Evolutionary conservation across 2,888 invertebrate genomes (phyloP), one percentile per base, ranked within the genome.

Genomic region (Agriotes lineatus): DNA sequence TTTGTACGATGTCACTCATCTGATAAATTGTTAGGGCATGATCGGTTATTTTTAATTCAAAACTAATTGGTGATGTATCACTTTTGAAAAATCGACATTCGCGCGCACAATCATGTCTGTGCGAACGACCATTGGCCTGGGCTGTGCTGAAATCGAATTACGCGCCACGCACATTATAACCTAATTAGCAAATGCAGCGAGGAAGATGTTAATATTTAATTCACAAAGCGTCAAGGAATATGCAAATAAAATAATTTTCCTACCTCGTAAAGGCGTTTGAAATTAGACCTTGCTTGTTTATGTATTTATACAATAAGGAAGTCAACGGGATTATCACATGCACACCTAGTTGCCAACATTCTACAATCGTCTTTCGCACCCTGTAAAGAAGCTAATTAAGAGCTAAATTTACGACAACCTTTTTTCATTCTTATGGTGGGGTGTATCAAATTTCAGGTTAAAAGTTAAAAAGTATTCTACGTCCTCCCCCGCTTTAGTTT

Each of bases 11-110:
- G 80, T 78, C 81, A 76, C 63, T 67, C 62, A 67, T 74, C 79
- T 81, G 81, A 82, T 81, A 80, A 80, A 82, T 82, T 76, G 78
- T 75, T 71, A 62, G 58, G 70, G 77, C 76, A 79, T 81, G 82
- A 81, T 80, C 77, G 75, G 81, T 77, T 78, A 79, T 70, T 79
- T 81, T 80, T 78, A 78, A 79, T 68, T 64, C 52, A 56, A 69
- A 60, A 64, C 68, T 63, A 68, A 68, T 67, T 68, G 68, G 63
- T 68, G 62, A 68, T 68, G 63, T 54, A 68, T 62, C 68, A 52
- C 12, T 33, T 22, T 52, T 18, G 30, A 22, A 12, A 48, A 22
- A 22, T n/a, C 1, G 22, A 48, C 12, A 12, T 22, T 22, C 25
- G 48, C 3, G 19, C n/a, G 12, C 4, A 22, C n/a, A 1, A 12